Base-by-base conservation (phyloP, 2,888 invertebrate genomes). In the Drosophila paucipuncta region DNA sequence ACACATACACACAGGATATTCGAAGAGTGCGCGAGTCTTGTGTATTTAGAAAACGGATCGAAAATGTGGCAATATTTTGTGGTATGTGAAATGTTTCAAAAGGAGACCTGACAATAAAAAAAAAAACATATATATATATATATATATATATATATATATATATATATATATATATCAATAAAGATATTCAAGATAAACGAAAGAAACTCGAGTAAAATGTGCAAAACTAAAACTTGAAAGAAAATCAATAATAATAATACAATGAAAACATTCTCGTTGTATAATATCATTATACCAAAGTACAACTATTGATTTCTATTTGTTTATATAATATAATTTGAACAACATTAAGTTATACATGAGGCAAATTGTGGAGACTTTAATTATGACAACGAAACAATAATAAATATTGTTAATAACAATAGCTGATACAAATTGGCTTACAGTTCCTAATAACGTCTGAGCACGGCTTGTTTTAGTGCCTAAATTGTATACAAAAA, bases 1-100 rank as follows among this genome's bases (percentile, higher is more conserved):
- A 16, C 18, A 41, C 11, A 22, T 1, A 33, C 33, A 22, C 7
- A 22, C n/a, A 31, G 33, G 31, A 54, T 55, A 31, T 18, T 9
- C 16, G 4, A 37, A 33, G 31, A 75, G 70, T 53, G 58, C 22
- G 28, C 22, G 28, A 50, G 57, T 58, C 65, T 25, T 30, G 41
- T 43, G 50, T 28, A 57, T 3, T 13, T 10, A n/a, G 25, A 35
- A 31, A 18, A 43, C 9, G 3, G 2, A 25, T 9, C 22, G 10
- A 71, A 52, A 74, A 85, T 85, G 85, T 82, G 76, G 76, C 73
- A 74, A 61, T 69, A 57, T 63, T 68, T 73, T 66, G 88, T 83
- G 86, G 86, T 87, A 89, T 75, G 86, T 82, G 76, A 31, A 37
- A 31, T 31, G 22, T 43, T 22, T 43, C 7, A 39, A 3, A 59